These are phyloP conservation scores for Larimichthys crocea DNA, from an alignment of 2,113 vertebrate species.

Conservation along the genomic window DNA sequence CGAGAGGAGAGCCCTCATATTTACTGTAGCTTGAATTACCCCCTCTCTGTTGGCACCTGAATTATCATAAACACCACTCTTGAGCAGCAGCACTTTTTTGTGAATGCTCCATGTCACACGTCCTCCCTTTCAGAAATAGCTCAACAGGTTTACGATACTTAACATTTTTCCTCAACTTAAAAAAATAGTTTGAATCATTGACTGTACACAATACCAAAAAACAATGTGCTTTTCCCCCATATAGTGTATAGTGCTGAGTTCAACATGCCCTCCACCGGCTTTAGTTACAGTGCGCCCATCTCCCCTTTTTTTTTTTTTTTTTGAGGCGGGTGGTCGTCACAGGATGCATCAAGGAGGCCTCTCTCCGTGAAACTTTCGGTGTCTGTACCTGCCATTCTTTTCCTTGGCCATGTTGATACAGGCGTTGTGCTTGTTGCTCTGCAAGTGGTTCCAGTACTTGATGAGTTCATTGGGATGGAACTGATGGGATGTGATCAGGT, in stretches of 20 bases:
- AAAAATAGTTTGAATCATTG: slow-evolving; percentile 83
- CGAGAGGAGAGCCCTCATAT: slow-evolving; percentile 35
- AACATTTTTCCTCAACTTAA: slow-evolving; percentile 75
- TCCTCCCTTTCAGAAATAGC: slow-evolving; percentile 63
- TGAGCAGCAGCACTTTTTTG: slow-evolving; percentile 44
- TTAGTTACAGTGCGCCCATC: slow-evolving; percentile 24
- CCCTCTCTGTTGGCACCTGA: slow-evolving; percentile 77
- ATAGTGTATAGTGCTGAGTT: slow-evolving; percentile 74
- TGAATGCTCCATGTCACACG: slow-evolving; percentile 67
- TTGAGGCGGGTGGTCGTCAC: slow-evolving; percentile 7
- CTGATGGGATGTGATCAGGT: slow-evolving; percentile 98
- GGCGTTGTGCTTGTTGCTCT: slow-evolving; percentile 98
- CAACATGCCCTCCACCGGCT: slow-evolving; percentile 53
- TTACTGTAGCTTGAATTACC: slow-evolving; percentile 37
- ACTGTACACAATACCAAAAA: slow-evolving; percentile 84
- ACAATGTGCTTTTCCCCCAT: slow-evolving; percentile 82
- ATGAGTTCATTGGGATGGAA: slow-evolving; percentile 95
- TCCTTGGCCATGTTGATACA: slow-evolving; percentile 94
- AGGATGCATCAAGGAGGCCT: slow-evolving; percentile 66
- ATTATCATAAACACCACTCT: slow-evolving; percentile 49
- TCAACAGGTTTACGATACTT: slow-evolving; percentile 76
- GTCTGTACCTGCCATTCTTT: slow-evolving; percentile 90
- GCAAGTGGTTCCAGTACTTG: slow-evolving; percentile 98
- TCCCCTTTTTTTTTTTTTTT: background rate
- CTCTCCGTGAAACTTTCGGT: slow-evolving; percentile 91